Conservation (phyloP, 2,113 vertebrate genomes). For the Pimephales promelas region DNA sequence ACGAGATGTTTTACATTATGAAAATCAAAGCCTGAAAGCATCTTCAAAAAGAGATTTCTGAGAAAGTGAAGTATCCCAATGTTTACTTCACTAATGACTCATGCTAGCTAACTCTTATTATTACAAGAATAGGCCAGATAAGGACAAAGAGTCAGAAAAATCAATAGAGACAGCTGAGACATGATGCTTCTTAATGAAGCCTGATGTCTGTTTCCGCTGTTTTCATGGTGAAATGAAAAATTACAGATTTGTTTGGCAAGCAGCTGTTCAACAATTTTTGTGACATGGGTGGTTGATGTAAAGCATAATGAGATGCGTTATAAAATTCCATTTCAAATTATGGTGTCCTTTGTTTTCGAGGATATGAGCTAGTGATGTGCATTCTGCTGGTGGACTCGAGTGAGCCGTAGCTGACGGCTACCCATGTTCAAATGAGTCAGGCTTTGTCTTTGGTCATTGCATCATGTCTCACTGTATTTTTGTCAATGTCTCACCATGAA, state of each 20-base stretch:
- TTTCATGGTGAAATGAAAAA: conserved; percentile 15
- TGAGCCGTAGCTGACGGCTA: not conserved
- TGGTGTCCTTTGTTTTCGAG: conserved; percentile 12
- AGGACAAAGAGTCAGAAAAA: conserved; percentile 33
- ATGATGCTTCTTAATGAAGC: not conserved
- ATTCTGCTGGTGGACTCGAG: not conserved
- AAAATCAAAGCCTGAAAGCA: not conserved
- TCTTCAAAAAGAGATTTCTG: not conserved
- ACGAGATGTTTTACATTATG: not conserved
- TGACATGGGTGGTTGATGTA: conserved; percentile 22
- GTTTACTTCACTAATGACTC: conserved; percentile 28
- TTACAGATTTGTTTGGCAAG: conserved; percentile 16
- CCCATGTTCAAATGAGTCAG: not conserved
- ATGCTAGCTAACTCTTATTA: not conserved
- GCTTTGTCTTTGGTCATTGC: not conserved
- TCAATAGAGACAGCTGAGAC: conserved; percentile 32
- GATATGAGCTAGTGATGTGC: not conserved
- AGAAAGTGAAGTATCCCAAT: not conserved
- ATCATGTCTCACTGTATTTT: not conserved
- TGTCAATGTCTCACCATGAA: not conserved
- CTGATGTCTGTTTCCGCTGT: conserved; percentile 18
- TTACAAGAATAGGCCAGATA: conserved; percentile 19
- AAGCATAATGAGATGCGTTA: conserved; percentile 26
- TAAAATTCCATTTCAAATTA: conserved; percentile 22
- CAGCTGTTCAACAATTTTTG: conserved; percentile 9